Conservation (phyloP, 2,888 invertebrate genomes). For the Halocaridina rubra region DNA sequence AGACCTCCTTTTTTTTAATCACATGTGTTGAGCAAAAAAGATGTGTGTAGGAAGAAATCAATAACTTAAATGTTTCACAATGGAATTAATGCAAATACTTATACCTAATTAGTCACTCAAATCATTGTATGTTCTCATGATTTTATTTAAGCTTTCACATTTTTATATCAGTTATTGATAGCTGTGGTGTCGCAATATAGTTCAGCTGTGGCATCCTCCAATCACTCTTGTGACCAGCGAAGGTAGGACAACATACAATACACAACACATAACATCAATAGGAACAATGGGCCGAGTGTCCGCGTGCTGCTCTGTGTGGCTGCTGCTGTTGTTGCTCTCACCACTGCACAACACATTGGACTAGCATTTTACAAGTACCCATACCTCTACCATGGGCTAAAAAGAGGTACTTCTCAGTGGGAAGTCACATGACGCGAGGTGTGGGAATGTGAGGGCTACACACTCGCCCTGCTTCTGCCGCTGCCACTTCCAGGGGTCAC, state of each 20-base stretch:
- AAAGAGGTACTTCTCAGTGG: slow-evolving; percentile 44
- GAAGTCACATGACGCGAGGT: slow-evolving; percentile 53
- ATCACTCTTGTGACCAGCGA: slow-evolving; percentile 48
- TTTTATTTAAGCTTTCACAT: too few relatives aligned
- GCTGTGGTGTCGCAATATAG: slow-evolving; percentile 12
- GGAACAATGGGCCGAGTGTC: slow-evolving; percentile 61
- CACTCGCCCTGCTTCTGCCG: slow-evolving; percentile 35
- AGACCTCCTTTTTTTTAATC: not conserved
- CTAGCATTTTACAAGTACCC: slow-evolving; percentile 54
- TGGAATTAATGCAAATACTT: too few relatives aligned
- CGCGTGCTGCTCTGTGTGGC: slow-evolving; percentile 37
- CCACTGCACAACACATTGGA: slow-evolving; percentile 56
- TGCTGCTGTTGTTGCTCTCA: slow-evolving; percentile 45
- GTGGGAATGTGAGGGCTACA: slow-evolving; percentile 56
- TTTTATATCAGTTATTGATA: slow-evolving; percentile 23
- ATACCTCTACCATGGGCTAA: not conserved
- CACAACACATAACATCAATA: slow-evolving; percentile 63
- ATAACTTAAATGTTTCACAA: not conserved
- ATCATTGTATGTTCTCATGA: too few relatives aligned
- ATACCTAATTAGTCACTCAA: too few relatives aligned
- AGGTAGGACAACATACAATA: slow-evolving; percentile 57
- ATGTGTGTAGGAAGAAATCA: not conserved
- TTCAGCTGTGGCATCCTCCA: slow-evolving; percentile 1
- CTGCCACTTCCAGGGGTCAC: slow-evolving; percentile 27
- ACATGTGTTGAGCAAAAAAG: not conserved